phyloP scores from a whole-genome alignment of 2,797 vertebrate species.

The Crax fasciolata region DNA sequence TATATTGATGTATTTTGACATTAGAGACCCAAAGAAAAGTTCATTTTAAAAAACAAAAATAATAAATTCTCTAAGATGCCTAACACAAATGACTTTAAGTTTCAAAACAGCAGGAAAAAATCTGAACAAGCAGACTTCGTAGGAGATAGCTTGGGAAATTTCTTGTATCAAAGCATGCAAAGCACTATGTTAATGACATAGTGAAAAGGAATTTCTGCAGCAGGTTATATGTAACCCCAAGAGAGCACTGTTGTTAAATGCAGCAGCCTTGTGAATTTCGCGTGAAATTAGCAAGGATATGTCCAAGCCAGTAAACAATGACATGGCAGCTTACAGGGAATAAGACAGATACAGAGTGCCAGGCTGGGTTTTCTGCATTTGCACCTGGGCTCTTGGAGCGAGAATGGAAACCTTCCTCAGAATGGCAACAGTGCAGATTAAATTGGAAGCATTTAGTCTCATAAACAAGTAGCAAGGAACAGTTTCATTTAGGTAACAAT shows the following conservation, averaged over 20 bases:
- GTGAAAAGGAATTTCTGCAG: background rate
- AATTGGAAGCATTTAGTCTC: background rate
- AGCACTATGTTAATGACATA: background rate
- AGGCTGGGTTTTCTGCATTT: background rate
- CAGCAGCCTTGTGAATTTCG: background rate
- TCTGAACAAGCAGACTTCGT: background rate
- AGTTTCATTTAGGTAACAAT: background rate
- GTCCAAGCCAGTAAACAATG: background rate
- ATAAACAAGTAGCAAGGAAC: background rate
- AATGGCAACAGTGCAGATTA: background rate
- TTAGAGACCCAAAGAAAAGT: background rate
- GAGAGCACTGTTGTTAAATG: background rate
- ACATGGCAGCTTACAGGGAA: background rate
- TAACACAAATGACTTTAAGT: rapidly evolving
- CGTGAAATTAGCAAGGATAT: background rate
- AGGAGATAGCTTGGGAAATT: background rate
- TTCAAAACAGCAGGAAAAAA: background rate
- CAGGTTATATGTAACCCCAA: background rate
- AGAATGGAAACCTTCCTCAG: background rate
- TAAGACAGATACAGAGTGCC: background rate
- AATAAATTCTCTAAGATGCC: background rate
- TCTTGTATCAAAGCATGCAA: background rate
- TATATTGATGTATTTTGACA: background rate
- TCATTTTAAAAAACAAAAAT: background rate
- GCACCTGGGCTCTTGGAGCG: background rate